Percentiles rank a stretch among this genome's conserved stretches.
Conservation (phyloP, 2,888 invertebrate genomes). For the Gymnocheta viridis region DNA sequence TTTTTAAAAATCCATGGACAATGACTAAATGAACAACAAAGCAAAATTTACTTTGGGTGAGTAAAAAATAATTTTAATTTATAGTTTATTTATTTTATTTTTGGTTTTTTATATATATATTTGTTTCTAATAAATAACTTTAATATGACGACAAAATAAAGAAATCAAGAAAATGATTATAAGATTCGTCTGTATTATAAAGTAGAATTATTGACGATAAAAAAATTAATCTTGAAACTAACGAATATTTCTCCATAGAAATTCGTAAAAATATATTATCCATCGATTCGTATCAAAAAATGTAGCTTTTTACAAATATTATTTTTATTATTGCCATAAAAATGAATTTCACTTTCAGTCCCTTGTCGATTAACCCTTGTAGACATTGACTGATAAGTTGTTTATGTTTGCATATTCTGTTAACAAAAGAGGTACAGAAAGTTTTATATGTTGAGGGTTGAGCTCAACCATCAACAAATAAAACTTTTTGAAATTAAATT, state of each 20-base stretch:
- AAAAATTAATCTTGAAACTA: background rate
- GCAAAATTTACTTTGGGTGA: background rate
- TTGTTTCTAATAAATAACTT: no score
- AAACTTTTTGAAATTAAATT: background rate
- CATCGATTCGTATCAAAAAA: background rate
- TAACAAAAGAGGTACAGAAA: no score
- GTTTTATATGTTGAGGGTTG: no score
- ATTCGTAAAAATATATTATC: background rate
- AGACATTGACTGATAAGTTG: background rate
- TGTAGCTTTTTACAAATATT: background rate
- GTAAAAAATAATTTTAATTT: background rate
- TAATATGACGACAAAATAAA: no score
- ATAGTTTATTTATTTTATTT: background rate
- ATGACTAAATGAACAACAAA: background rate
- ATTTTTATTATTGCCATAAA: background rate
- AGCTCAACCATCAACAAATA: no score
- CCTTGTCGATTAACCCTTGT: background rate
- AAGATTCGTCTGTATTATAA: background rate
- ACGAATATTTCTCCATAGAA: background rate
- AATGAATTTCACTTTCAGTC: background rate
- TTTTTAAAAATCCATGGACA: background rate
- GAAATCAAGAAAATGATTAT: background rate
- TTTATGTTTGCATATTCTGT: background rate
- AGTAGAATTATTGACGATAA: background rate
- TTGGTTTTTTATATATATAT: background rate